Base-by-base conservation (phyloP, 2,113 vertebrate genomes). In the Galbula dea region DNA sequence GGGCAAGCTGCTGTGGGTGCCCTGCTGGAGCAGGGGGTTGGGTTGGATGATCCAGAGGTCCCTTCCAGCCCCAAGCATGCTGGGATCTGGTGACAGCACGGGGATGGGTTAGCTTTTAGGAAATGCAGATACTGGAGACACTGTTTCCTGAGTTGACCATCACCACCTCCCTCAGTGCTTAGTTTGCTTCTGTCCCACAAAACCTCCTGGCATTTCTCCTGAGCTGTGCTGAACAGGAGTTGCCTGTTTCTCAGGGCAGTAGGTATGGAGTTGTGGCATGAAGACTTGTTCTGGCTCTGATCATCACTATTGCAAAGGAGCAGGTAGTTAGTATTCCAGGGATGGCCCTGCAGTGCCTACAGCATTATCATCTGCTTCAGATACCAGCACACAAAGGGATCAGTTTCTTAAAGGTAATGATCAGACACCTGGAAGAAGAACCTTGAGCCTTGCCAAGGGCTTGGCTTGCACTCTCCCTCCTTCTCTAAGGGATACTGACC, bases 321-420 rank as follows among this genome's bases (percentile, higher is more conserved):
- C 49, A 78, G 69, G 51, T 83, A 43, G 72, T 93, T 88, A 37
- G 62, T 83, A 89, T 94, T 95, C 75, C 2, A 5, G 67, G 27
- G 83, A 13, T 88, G 61, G 45, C 76, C 39, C 51, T 83, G 5
- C n/a, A 65, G 52, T 86, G 93, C 89, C 86, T 86, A 14, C 87
- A 92, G 93, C 87, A 4, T 78, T 91, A 65, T 89, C 52, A 36
- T 52, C 83, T 75, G 45, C 18, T 84, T 90, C 77, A 75, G 62
- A 87, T 65, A 72, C 2, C 65, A 52, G 9, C 74, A 29, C 7
- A 1, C 87, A 61, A 36, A 84, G 66, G 69, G 57, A 22, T 21
- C n/a, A 48, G 54, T 83, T 58, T 91, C 74, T 67, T n/a, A 22
- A 84, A 72, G 29, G 52, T 66, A 48, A 1, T 59, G 89, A 85